These are phyloP conservation scores for Numenius arquata DNA, from an alignment of 2,113 vertebrate genomes.

Conservation along the genomic window DNA sequence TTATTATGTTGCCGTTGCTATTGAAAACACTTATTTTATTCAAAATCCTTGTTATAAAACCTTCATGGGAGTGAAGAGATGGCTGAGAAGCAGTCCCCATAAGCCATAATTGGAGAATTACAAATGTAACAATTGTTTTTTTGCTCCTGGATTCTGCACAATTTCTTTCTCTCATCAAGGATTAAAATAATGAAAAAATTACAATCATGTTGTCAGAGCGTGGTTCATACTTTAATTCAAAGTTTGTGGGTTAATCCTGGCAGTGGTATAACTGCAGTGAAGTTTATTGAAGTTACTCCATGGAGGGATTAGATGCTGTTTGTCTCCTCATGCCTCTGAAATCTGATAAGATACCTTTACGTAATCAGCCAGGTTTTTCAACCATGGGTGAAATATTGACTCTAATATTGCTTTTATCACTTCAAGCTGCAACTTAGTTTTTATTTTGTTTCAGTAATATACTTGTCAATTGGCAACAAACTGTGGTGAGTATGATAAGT, in stretches of 20 bases:
- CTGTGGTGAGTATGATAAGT: background rate
- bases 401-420: background rate
- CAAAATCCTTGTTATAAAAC: slow-evolving; percentile 64
- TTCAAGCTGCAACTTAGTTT: background rate
- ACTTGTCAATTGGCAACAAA: slow-evolving; percentile 17
- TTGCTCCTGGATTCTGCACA: slow-evolving; percentile 58
- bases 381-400: slow-evolving; percentile 4
- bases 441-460: slow-evolving; percentile 38
- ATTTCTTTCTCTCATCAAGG: slow-evolving; percentile 69
- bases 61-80: slow-evolving; percentile 60
- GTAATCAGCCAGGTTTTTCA: slow-evolving; percentile 40
- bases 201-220: slow-evolving; percentile 46
- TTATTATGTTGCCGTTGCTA: slow-evolving; percentile 54
- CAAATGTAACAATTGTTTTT: slow-evolving; percentile 69
- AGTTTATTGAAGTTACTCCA: background rate
- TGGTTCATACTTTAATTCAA: slow-evolving; percentile 63
- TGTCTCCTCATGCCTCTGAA: slow-evolving; percentile 12
- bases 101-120: slow-evolving; percentile 69
- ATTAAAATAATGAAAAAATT: slow-evolving; percentile 61
- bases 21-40: slow-evolving; percentile 68
- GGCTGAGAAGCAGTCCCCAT: slow-evolving; percentile 28
- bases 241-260: slow-evolving; percentile 44
- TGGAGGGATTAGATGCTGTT: background rate
- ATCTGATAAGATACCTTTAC: slow-evolving; percentile 3
- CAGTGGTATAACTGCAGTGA: background rate